These are phyloP conservation scores for Gnathonemus longibarbis DNA, from an alignment of 2,113 vertebrate species.

Conservation along the genomic window DNA sequence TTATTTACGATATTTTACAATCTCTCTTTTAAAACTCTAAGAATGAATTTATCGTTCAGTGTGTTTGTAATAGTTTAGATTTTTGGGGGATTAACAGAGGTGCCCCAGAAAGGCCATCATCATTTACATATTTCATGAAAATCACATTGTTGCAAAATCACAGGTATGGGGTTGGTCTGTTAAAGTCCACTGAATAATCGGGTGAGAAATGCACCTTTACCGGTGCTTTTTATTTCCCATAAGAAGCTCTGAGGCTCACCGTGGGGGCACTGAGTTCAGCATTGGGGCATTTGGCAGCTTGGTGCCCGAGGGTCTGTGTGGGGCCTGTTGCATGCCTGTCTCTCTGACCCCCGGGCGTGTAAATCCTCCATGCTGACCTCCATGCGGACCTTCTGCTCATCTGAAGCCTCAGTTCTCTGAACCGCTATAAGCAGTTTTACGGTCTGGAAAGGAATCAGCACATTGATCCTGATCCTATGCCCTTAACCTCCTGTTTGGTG, in stretches of 20 bases:
- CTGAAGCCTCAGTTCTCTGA: neutral
- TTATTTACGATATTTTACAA: neutral
- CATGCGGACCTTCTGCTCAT: neutral
- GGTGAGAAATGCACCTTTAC: neutral
- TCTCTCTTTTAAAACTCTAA: neutral
- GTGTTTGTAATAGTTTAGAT: neutral
- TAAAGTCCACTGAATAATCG: neutral
- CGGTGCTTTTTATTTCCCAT: neutral
- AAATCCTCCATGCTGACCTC: neutral
- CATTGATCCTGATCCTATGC: neutral
- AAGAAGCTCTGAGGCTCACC: neutral
- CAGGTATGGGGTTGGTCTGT: neutral
- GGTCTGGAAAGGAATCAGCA: neutral
- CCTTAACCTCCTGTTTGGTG: neutral
- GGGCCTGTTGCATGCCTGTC: neutral
- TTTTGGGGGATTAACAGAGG: neutral
- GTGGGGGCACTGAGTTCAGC: constrained; percentile 3
- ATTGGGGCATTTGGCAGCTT: neutral
- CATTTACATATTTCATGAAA: neutral
- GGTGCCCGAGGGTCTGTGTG: neutral
- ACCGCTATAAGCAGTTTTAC: neutral
- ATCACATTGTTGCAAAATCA: neutral
- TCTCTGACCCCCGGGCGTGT: neutral
- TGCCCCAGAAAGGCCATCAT: neutral
- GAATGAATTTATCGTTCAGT: neutral